Evolutionary conservation across 2,113 vertebrate genomes (phyloP).

Genomic region (Perca schrenkii): DNA sequence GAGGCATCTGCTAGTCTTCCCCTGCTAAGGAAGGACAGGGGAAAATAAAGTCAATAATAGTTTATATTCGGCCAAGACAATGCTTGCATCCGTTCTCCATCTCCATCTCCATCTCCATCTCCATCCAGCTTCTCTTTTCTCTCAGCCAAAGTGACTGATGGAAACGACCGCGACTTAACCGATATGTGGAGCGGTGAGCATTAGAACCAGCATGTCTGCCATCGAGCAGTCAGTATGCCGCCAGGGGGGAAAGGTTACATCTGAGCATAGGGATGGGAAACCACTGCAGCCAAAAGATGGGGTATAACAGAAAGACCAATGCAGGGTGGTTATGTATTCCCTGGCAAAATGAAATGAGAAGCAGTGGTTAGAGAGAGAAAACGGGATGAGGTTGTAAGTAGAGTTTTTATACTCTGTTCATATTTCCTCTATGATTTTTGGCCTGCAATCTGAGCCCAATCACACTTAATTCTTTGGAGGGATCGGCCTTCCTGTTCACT

Average conservation of each 20-base stretch:
- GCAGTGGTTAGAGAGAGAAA: slow-evolving; percentile 12
- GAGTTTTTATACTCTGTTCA: slow-evolving; percentile 29
- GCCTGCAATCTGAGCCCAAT: slow-evolving; percentile 17
- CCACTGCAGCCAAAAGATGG: slow-evolving; percentile 15
- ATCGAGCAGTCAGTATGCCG: slow-evolving; percentile 4
- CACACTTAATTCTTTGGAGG: slow-evolving; percentile 17
- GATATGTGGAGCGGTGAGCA: slow-evolving; percentile 9
- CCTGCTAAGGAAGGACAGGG: slow-evolving; percentile 16
- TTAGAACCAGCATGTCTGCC: slow-evolving; percentile 47
- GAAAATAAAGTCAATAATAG: slow-evolving; percentile 46
- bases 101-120: slow-evolving; percentile 33
- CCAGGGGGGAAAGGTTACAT: slow-evolving; percentile 58
- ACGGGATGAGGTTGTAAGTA: slow-evolving; percentile 4
- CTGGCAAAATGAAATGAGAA: slow-evolving; percentile 26
- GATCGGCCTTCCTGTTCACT: neutral
- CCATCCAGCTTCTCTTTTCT: neutral
- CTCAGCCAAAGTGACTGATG: slow-evolving; percentile 10
- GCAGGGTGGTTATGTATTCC: slow-evolving; percentile 8
- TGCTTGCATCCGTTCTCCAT: slow-evolving; percentile 21
- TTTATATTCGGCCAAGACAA: slow-evolving; percentile 32
- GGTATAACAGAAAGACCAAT: slow-evolving; percentile 10
- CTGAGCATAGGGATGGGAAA: slow-evolving; percentile 45
- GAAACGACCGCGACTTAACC: slow-evolving; percentile 24
- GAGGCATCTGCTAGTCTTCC: slow-evolving; percentile 45
- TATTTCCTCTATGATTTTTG: slow-evolving; percentile 36